These are phyloP conservation scores for Heliopora coerulea DNA, from an alignment of 92 coral and sea anemone species.

Conservation along the genomic window DNA sequence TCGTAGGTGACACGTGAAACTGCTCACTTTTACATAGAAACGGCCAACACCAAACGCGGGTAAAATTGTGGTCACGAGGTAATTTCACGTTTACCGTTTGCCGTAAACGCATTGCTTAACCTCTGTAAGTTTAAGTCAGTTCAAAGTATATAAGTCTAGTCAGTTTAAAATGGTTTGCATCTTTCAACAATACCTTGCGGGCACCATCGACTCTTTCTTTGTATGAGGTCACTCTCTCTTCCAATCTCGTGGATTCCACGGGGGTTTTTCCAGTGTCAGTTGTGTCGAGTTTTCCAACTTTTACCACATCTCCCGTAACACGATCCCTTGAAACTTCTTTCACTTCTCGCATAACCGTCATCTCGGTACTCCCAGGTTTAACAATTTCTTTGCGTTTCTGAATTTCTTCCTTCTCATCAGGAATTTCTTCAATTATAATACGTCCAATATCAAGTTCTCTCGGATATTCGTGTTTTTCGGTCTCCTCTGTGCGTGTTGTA, in stretches of 20 bases:
- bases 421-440: constrained; percentile 18
- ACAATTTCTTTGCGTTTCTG: constrained; percentile 14
- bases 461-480: neutral
- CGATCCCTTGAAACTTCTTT: neutral
- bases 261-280: constrained; percentile 11
- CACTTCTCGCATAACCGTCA: neutral
- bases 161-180: no score
- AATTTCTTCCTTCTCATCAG: constrained; percentile 1
- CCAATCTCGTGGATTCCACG: neutral
- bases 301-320: neutral
- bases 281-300: constrained; percentile 14
- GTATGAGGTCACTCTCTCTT: constrained; percentile 1
- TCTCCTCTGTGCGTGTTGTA: constrained; percentile 6
- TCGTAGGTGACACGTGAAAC: no score
- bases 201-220: neutral
- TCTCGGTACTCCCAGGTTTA: no score
- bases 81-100: no score
- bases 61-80: no score
- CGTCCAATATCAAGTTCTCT: constrained; percentile 25
- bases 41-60: no score
- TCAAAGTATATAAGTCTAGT: no score
- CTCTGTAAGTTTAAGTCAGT: no score
- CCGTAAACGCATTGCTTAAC: no score
- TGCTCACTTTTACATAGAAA: no score
- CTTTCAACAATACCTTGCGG: constrained; percentile 10